A percentile compares a stretch with the other conserved stretches of the same genome.
These are phyloP conservation scores for Numida meleagris DNA, from an alignment of 2,113 vertebrate species.

Conservation along the genomic window DNA sequence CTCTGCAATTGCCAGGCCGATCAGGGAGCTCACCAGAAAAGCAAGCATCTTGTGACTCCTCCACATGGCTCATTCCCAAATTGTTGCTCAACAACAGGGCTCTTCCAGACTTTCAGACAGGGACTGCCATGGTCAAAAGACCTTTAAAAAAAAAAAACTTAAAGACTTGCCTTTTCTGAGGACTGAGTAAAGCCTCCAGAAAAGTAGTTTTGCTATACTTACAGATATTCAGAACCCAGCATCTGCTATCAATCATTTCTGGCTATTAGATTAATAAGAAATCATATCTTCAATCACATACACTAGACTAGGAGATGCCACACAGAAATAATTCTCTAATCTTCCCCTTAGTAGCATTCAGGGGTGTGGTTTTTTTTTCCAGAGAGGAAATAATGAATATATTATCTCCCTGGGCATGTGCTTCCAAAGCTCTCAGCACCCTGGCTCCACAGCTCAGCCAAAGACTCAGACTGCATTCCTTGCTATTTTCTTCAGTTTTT, in stretches of 20 bases:
- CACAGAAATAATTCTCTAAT: not conserved
- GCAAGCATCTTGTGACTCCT: not conserved
- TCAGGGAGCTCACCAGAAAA: not conserved
- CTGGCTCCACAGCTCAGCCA: not conserved
- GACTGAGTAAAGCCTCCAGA: not conserved
- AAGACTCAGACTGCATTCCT: not conserved
- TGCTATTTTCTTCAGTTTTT: not conserved
- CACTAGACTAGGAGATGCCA: not conserved
- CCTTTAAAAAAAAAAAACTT: not conserved
- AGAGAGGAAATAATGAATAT: not conserved
- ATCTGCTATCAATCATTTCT: not conserved
- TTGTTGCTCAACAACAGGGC: no score
- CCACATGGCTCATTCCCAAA: not conserved
- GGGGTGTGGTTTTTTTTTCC: not conserved
- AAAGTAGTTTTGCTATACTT: not conserved
- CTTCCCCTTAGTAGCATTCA: accelerated
- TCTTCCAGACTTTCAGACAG: not conserved
- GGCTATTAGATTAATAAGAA: not conserved
- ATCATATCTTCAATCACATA: not conserved
- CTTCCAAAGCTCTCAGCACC: not conserved
- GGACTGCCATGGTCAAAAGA: not conserved
- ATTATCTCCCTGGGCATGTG: not conserved
- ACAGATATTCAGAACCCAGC: not conserved
- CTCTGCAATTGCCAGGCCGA: not conserved
- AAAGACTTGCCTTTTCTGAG: no score